Base-by-base conservation (phyloP, 2,113 vertebrate species). In the Petrocephalus microphthalmus region DNA sequence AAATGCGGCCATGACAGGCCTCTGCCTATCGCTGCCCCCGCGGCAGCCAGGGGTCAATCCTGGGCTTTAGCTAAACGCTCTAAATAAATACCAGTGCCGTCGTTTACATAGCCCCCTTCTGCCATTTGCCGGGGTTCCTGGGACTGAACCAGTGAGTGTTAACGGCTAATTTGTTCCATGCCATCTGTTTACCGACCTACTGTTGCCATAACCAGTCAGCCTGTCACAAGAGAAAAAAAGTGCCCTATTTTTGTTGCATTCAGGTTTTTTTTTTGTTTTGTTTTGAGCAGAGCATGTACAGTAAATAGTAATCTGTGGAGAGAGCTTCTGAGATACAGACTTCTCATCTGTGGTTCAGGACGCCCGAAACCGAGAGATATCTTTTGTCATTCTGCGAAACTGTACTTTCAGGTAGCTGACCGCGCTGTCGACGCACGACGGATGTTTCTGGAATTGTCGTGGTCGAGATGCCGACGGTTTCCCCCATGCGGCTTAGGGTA, bases 331-430 rank as follows among this genome's bases (percentile, higher is more conserved):
- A 89, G 49, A 85, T 22, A 22, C 57, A 67, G 71, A 78, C 42
- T 78, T 42, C 17, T 49, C 29, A 51, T 89, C 67, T 47, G 53
- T 88, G 54, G 90, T 87, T 89, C 90, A 91, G 86, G 87, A 87
- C 6, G 53, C 52, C 3, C 5, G 51, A 82, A 88, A 82, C 33
- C 20, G 20, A 81, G 87, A 88, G 71, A 7, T 13, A 33, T 33
- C 17, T 37, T 51, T 33, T 3, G 13, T 81, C 49, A 82, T 56
- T 56, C 51, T 53, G 87, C 8, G 67, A 88, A 47, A 67, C 37
- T 45, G 5, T 85, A 22, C 64, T 91, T 92, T 92, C 19, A 90
- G 87, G 91, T 92, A 84, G 89, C 87, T 11, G 22, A 45, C 7
- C 51, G 60, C 51, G 13, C 52, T 52, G 52, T 49, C n/a, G 53